phyloP scores from a whole-genome alignment of 2,797 vertebrate species.

The Cryptoprocta ferox region DNA sequence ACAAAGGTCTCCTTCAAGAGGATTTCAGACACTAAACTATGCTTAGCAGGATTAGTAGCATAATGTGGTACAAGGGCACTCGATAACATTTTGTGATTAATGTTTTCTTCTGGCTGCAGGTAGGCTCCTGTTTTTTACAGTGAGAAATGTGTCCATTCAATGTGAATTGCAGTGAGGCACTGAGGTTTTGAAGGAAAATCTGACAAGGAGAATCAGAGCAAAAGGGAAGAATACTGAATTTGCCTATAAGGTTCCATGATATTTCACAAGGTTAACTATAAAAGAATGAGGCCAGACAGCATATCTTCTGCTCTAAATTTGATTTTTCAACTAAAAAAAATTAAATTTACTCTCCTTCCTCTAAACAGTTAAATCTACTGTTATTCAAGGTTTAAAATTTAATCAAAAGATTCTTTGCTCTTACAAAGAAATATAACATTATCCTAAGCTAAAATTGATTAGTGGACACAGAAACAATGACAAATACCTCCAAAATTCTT shows the following conservation, averaged over 20 bases:
- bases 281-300: background rate
- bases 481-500: constrained; percentile 5
- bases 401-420: background rate
- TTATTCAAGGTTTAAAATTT: background rate
- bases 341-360: background rate
- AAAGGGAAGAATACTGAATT: background rate
- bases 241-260: background rate
- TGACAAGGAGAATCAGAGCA: background rate
- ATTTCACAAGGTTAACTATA: background rate
- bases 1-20: constrained; percentile 43
- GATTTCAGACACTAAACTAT: constrained; percentile 55
- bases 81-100: background rate
- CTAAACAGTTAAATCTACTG: background rate
- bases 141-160: background rate
- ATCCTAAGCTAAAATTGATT: background rate
- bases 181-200: background rate
- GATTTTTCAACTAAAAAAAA: background rate
- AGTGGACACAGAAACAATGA: background rate
- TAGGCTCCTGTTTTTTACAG: background rate
- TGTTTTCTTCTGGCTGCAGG: background rate
- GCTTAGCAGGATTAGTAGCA: background rate
- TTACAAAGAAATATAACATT: background rate
- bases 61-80: background rate
- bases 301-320: background rate
- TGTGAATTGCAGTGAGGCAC: background rate